phyloP scores from a whole-genome alignment of 2,888 invertebrate genomes.

The Cantharis rustica region DNA sequence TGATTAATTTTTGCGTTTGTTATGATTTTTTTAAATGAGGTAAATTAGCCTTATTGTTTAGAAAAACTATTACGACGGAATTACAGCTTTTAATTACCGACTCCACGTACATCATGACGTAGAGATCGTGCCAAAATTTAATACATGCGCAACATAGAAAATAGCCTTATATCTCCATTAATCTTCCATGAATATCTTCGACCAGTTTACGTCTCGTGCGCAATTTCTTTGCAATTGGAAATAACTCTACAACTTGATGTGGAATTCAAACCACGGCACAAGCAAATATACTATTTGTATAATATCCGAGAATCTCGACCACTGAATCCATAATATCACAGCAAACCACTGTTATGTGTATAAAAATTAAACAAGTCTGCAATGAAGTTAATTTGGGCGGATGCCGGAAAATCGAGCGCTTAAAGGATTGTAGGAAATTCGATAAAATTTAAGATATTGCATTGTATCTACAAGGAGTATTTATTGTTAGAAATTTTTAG shows the following conservation, averaged over 20 bases:
- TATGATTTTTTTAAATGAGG: neutral
- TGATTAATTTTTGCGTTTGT: neutral
- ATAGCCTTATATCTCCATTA: neutral
- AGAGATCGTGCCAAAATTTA: neutral
- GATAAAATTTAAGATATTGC: too few species aligned
- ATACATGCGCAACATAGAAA: too few species aligned
- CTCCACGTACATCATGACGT: neutral
- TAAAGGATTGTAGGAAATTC: too few species aligned
- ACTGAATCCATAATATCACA: too few species aligned
- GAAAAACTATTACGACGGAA: neutral
- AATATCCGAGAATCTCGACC: too few species aligned
- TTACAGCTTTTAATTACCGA: neutral
- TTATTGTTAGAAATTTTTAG: too few species aligned
- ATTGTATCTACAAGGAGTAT: too few species aligned
- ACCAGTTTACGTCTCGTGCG: neutral
- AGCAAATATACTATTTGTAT: too few species aligned
- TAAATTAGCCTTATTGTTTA: neutral
- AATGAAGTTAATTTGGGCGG: too few species aligned
- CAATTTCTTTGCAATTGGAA: neutral
- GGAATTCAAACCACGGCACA: neutral
- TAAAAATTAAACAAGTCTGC: too few species aligned
- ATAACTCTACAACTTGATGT: neutral
- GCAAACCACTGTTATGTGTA: too few species aligned
- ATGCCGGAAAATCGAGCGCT: too few species aligned
- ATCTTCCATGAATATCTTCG: neutral